Evolutionary conservation across 2,888 invertebrate species (phyloP).

Genomic region (Temnothorax unifasciatus): DNA sequence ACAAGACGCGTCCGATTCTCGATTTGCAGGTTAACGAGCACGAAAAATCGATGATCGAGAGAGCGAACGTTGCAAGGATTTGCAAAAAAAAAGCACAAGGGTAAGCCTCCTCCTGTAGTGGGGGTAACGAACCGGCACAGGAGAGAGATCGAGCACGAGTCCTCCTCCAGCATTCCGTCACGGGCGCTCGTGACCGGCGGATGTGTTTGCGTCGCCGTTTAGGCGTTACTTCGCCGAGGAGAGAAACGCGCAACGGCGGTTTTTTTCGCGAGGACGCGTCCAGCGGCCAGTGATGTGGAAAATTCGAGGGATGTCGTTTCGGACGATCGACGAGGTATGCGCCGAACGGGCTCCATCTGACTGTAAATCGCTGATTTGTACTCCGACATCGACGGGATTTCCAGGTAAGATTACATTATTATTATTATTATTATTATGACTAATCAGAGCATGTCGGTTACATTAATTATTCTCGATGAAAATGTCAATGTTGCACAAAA

Average conservation of each 20-base stretch:
- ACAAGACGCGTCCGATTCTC: conserved; percentile 18
- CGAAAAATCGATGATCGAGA: conserved; percentile 52
- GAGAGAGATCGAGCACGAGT: conserved; percentile 72
- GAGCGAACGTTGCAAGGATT: conserved; percentile 53
- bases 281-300: conserved; percentile 26
- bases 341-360: neutral
- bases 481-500: neutral
- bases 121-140: conserved; percentile 71
- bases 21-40: conserved; percentile 36
- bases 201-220: conserved; percentile 71
- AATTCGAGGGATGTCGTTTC: conserved; percentile 29
- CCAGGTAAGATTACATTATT: conserved; percentile 15
- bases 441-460: neutral
- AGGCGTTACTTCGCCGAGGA: conserved; percentile 44
- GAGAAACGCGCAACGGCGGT: conserved; percentile 35
- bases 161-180: conserved; percentile 79
- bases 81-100: conserved; percentile 60
- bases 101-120: conserved; percentile 65
- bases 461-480: neutral
- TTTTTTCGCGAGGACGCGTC: conserved; percentile 38
- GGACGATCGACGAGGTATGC: conserved; percentile 11
- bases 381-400: neutral
- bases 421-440: neutral
- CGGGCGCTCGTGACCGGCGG: conserved; percentile 79
- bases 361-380: neutral